Conservation (phyloP, 2,113 vertebrate genomes). For the Strix aluco region DNA sequence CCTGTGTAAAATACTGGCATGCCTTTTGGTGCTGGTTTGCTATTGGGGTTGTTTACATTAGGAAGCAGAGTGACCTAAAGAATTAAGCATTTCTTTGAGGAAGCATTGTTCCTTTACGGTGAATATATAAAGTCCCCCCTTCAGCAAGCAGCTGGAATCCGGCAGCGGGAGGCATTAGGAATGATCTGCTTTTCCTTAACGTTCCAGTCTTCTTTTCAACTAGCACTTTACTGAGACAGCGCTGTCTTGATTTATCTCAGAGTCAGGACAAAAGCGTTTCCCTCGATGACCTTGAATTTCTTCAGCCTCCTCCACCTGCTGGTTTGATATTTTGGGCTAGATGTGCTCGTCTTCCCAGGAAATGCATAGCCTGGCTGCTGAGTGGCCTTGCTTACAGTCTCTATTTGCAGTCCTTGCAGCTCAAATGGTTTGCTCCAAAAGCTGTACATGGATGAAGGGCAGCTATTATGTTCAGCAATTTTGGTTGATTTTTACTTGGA, state of each 20-base stretch:
- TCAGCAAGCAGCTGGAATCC: not conserved
- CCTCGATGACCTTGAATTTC: constrained; percentile 13
- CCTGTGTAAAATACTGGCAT: not conserved
- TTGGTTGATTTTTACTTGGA: not conserved
- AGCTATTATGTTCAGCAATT: not conserved
- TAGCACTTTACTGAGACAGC: not conserved
- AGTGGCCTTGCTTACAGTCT: not conserved
- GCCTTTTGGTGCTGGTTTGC: not conserved
- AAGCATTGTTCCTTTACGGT: not conserved
- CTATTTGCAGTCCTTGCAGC: not conserved
- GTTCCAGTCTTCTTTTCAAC: not conserved
- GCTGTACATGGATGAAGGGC: not conserved
- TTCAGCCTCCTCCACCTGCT: not conserved
- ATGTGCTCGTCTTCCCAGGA: not conserved
- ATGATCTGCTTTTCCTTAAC: not conserved
- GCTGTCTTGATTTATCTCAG: not conserved
- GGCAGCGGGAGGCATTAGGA: constrained; percentile 20
- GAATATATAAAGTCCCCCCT: not conserved
- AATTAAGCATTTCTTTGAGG: constrained; percentile 29
- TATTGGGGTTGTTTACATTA: not conserved
- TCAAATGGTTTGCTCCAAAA: not conserved
- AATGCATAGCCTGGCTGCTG: not conserved
- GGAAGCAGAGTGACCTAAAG: constrained; percentile 7
- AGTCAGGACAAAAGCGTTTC: not conserved
- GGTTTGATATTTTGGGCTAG: not conserved